Evolutionary conservation across 2,113 vertebrate species (phyloP).

Genomic region (Cathartes aura): DNA sequence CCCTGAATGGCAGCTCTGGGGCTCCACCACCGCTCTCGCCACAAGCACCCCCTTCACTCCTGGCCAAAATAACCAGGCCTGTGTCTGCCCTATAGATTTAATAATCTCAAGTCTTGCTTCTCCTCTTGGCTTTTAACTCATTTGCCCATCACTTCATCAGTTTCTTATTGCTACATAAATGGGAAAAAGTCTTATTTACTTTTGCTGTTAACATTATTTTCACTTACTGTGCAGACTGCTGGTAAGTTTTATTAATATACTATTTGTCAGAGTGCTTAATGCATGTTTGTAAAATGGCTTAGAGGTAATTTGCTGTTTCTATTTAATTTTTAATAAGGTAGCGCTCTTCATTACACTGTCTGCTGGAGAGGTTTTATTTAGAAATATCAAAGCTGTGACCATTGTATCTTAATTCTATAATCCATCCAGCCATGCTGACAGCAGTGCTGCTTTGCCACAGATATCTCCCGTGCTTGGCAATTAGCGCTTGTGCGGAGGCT

Average conservation of each 20-base stretch:
- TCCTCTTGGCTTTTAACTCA: not conserved
- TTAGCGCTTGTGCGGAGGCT: fast-evolving
- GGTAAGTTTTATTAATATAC: not conserved
- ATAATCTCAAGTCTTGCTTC: not conserved
- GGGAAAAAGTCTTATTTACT: not conserved
- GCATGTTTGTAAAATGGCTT: not conserved
- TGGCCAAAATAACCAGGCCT: not conserved
- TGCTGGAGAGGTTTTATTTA: not conserved
- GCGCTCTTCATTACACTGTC: slow-evolving; percentile 15
- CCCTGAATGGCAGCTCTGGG: not conserved
- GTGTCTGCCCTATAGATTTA: not conserved
- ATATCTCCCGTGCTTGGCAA: not conserved
- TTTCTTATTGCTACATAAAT: not conserved
- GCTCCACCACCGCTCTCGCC: not conserved
- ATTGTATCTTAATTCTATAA: not conserved
- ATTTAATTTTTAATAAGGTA: slow-evolving; percentile 64
- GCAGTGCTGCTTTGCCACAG: not conserved
- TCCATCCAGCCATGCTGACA: not conserved
- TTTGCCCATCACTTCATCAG: not conserved
- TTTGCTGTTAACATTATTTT: not conserved
- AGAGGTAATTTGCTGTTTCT: slow-evolving; percentile 6
- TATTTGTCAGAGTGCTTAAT: not conserved
- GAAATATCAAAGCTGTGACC: not conserved
- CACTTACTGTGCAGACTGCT: not conserved
- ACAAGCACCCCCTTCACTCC: fast-evolving